Evolutionary conservation across 2,797 vertebrate genomes (phyloP).

Genomic region (Centroberyx gerrardi): DNA sequence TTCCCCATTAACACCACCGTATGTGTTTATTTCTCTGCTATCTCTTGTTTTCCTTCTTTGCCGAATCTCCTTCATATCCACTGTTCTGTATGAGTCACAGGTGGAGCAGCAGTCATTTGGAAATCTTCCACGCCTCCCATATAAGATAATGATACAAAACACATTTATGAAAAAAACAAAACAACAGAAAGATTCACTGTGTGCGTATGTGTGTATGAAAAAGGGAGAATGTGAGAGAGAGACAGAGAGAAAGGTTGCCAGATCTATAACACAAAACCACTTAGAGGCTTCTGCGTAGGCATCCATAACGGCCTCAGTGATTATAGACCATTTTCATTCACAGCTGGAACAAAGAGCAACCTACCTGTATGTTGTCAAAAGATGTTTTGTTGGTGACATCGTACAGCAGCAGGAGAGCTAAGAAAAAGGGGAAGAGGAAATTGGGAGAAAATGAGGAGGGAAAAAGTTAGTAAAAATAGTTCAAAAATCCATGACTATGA

Average conservation of each 20-base stretch:
- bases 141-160: too few relatives aligned
- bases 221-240: neutral
- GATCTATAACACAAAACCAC: neutral
- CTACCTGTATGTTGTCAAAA: conserved; percentile 93
- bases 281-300: neutral
- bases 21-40: too few relatives aligned
- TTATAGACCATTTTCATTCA: too few relatives aligned
- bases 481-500: neutral
- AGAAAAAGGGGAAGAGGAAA: conserved; percentile 17
- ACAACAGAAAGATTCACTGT: too few relatives aligned
- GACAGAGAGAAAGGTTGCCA: neutral
- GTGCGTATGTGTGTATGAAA: neutral
- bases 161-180: neutral
- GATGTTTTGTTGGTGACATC: conserved; percentile 95
- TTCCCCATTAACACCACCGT: too few relatives aligned
- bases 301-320: too few relatives aligned
- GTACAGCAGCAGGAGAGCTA: conserved; percentile 93
- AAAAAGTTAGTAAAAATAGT: neutral
- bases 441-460: conserved; percentile 3
- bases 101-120: too few relatives aligned
- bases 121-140: too few relatives aligned
- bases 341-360: conserved; percentile 15
- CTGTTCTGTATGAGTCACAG: too few relatives aligned
- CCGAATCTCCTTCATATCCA: too few relatives aligned
- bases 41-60: too few relatives aligned